These are phyloP conservation scores for Cotesia typhae DNA, from an alignment of 1,140 invertebrate genomes.

Conservation along the genomic window DNA sequence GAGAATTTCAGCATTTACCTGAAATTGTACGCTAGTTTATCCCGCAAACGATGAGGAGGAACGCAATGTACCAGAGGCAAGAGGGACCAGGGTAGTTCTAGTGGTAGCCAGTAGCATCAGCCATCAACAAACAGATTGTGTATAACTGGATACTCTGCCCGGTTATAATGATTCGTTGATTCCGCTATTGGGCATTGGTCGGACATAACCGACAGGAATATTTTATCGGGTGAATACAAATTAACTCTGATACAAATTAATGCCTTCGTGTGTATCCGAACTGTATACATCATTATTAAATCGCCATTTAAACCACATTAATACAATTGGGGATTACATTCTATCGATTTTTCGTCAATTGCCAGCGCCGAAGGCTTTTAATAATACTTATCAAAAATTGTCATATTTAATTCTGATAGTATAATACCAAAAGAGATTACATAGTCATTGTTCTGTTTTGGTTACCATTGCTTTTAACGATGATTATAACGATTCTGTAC, in stretches of 20 bases:
- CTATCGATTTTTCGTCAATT: constrained; percentile 4
- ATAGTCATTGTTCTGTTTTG: too few relatives aligned
- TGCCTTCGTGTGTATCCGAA: constrained; percentile 10
- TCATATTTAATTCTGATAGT: too few relatives aligned
- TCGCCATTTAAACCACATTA: too few relatives aligned
- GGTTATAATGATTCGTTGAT: constrained; percentile 30
- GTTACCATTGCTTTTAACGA: too few relatives aligned
- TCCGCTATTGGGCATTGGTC: constrained; percentile 29
- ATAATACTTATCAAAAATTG: too few relatives aligned
- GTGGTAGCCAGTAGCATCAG: too few relatives aligned
- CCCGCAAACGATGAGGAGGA: constrained; percentile 19
- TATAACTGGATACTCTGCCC: constrained; percentile 35
- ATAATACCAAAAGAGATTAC: too few relatives aligned
- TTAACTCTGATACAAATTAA: constrained; percentile 29
- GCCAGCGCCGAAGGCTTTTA: too few relatives aligned
- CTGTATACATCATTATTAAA: constrained; percentile 1
- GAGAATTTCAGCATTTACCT: constrained; percentile 29
- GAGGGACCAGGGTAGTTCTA: too few relatives aligned
- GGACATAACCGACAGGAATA: constrained; percentile 24
- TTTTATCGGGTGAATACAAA: constrained; percentile 25
- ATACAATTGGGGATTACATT: not conserved
- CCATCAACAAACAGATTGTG: too few relatives aligned
- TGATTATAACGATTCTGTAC: too few relatives aligned
- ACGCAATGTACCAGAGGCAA: constrained; percentile 4
- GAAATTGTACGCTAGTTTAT: constrained; percentile 36